A percentile compares a stretch with the other conserved stretches of the same genome.
These are phyloP conservation scores for Brachionus rotundiformis DNA, from an alignment of 1,140 invertebrate species.

Conservation along the genomic window DNA sequence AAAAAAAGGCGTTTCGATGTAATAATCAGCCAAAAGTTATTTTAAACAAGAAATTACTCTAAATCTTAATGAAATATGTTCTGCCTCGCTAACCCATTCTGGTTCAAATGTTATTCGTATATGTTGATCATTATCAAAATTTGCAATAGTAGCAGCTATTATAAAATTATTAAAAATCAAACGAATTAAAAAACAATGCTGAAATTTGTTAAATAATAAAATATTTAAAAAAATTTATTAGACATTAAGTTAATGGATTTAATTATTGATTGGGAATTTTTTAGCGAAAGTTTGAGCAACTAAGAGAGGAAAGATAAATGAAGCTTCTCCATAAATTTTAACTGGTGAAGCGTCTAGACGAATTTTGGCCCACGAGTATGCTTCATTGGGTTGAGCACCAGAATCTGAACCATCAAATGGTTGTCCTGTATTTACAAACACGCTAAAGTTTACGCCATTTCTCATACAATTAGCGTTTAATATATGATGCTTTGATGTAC, in stretches of 20 bases:
- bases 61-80: constrained; percentile 43
- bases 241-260: not conserved
- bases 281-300: constrained; percentile 91
- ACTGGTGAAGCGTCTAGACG: constrained; percentile 81
- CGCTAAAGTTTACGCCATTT: constrained; percentile 94
- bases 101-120: constrained; percentile 26
- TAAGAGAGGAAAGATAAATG: constrained; percentile 86
- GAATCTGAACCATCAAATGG: constrained; percentile 99
- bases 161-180: not conserved
- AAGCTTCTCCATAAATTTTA: constrained; percentile 88
- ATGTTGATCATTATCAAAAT: constrained; percentile 17
- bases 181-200: not conserved
- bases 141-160: constrained; percentile 39
- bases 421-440: constrained; percentile 93
- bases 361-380: constrained; percentile 97
- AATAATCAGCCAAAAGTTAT: too few relatives aligned
- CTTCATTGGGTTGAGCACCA: constrained; percentile 94
- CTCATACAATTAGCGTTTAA: constrained; percentile 72
- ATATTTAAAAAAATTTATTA: not conserved
- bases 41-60: too few relatives aligned
- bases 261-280: constrained; percentile 33
- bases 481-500: constrained; percentile 96
- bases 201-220: too few relatives aligned
- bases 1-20: too few relatives aligned
- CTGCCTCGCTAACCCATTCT: constrained; percentile 44